These are phyloP conservation scores for Spondyliosoma cantharus DNA, from an alignment of 2,797 vertebrate genomes.

Conservation along the genomic window DNA sequence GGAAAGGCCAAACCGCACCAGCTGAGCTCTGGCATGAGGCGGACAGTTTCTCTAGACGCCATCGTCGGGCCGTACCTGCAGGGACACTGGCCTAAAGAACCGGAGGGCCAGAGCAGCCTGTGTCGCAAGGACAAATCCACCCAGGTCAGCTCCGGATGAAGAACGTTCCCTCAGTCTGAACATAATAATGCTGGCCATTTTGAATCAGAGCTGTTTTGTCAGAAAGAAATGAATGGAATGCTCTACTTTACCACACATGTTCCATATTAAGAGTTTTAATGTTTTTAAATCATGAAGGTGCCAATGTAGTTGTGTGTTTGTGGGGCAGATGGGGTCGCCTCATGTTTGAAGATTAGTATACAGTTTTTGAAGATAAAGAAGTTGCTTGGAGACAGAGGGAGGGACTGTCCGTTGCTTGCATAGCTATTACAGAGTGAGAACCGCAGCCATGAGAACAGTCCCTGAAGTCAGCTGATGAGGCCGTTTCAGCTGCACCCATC, in stretches of 20 bases:
- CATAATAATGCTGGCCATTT: background rate
- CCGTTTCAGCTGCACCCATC: constrained; percentile 75
- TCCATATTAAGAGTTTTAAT: constrained; percentile 1
- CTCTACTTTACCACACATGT: constrained; percentile 1
- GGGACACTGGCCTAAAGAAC: constrained; percentile 92
- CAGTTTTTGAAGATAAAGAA: constrained; percentile 40
- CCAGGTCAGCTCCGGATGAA: constrained; percentile 82
- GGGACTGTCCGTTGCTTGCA: constrained; percentile 60
- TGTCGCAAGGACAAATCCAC: constrained; percentile 89
- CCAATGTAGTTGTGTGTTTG: background rate
- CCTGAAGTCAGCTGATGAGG: constrained; percentile 74
- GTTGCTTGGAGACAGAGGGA: constrained; percentile 28
- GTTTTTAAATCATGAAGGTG: background rate
- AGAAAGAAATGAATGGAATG: constrained; percentile 32
- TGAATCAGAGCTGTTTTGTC: background rate
- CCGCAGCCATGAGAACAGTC: constrained; percentile 74
- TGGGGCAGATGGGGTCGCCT: background rate
- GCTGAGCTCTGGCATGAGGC: constrained; percentile 83
- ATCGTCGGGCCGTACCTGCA: constrained; percentile 90
- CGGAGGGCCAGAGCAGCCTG: constrained; percentile 75
- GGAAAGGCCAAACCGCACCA: constrained; percentile 82
- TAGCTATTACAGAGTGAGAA: constrained; percentile 66
- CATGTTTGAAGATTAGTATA: constrained; percentile 21
- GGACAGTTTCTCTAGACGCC: constrained; percentile 89
- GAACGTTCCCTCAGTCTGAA: constrained; percentile 1